These are phyloP conservation scores for Pseudachorutes palmiensis DNA, from an alignment of 1,140 invertebrate genomes.

Conservation along the genomic window DNA sequence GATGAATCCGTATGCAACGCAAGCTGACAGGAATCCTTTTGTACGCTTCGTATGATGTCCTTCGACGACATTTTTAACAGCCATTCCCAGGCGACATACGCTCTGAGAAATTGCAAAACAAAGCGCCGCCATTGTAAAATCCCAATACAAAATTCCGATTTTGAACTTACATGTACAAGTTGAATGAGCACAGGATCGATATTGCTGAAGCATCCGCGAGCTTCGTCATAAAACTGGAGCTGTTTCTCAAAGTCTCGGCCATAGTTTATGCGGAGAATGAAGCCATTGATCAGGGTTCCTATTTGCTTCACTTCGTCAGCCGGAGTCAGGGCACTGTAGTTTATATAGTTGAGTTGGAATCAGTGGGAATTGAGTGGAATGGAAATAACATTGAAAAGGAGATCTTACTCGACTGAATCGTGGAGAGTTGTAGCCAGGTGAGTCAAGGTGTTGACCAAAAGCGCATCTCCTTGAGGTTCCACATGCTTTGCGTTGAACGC, in stretches of 20 bases:
- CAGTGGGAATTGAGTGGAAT: neutral
- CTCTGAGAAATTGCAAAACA: conserved; percentile 46
- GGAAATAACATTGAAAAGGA: neutral
- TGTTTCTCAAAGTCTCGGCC: conserved; percentile 81
- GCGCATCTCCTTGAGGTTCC: conserved; percentile 63
- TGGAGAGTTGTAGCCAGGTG: conserved; percentile 78
- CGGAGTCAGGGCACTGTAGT: conserved; percentile 72
- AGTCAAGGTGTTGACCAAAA: conserved; percentile 77
- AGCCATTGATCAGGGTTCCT: conserved; percentile 67
- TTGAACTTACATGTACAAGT: conserved; percentile 67
- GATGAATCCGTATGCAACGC: conserved; percentile 88
- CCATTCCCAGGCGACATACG: conserved; percentile 68
- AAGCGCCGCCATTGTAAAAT: neutral
- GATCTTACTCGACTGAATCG: conserved; percentile 77
- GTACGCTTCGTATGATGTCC: conserved; percentile 72
- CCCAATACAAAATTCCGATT: too few relatives aligned
- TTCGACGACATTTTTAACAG: conserved; percentile 61
- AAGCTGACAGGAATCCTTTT: conserved; percentile 79
- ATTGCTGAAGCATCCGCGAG: conserved; percentile 77
- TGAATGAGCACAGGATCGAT: conserved; percentile 75
- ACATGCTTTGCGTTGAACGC: conserved; percentile 55
- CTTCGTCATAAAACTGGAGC: conserved; percentile 86
- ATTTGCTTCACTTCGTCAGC: conserved; percentile 86
- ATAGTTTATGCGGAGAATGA: conserved; percentile 70
- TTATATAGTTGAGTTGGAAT: conserved; percentile 26